Evolutionary conservation across 2,888 invertebrate species (phyloP).

Genomic region (Folsomia candida): DNA sequence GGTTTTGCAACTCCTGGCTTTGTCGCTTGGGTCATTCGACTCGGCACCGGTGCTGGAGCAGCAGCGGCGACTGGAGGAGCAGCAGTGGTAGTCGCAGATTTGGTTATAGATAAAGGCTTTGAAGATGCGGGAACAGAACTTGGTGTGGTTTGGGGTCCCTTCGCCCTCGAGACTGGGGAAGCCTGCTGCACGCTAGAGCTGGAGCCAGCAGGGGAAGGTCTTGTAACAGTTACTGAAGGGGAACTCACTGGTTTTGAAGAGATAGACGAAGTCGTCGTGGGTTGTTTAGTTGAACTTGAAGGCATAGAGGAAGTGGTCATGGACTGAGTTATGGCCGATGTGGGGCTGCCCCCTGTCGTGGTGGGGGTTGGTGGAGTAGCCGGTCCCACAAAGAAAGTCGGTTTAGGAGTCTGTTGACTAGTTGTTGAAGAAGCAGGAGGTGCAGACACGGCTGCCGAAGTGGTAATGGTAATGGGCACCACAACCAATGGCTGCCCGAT

Average conservation of each 20-base stretch:
- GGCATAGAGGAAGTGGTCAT: background rate
- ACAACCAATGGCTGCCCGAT: conserved; percentile 11
- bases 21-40: too few relatives aligned
- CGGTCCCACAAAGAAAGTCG: conserved; percentile 10
- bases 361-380: conserved; percentile 26
- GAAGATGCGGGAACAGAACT: conserved; percentile 1
- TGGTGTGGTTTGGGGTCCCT: background rate
- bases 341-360: conserved; percentile 23
- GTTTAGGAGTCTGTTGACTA: conserved; percentile 1
- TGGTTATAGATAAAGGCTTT: background rate
- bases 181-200: background rate
- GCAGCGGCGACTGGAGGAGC: background rate
- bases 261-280: background rate
- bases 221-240: conserved; percentile 26
- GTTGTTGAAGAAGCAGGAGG: conserved; percentile 9
- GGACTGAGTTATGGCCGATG: background rate
- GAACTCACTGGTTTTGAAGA: conserved; percentile 25
- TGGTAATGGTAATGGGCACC: conserved; percentile 13
- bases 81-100: background rate
- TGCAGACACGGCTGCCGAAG: conserved; percentile 16
- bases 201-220: background rate
- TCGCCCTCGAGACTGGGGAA: background rate
- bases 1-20: too few relatives aligned
- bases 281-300: background rate
- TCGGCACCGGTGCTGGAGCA: conserved; percentile 17